phyloP scores from a whole-genome alignment of 2,888 invertebrate genomes.

The Patella depressa region DNA sequence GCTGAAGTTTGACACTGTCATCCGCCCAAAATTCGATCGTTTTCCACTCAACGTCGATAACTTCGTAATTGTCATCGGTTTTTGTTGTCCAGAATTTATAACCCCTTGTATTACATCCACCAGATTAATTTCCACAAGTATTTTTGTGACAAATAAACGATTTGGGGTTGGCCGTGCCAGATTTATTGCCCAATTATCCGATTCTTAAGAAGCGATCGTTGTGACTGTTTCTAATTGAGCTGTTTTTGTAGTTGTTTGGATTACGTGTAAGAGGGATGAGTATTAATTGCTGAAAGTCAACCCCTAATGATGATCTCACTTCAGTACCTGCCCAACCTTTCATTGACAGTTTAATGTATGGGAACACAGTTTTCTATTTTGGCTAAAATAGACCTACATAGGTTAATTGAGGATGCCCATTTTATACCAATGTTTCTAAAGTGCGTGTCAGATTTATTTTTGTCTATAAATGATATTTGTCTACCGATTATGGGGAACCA shows the following conservation, averaged over 20 bases:
- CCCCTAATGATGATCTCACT: background rate
- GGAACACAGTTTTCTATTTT: background rate
- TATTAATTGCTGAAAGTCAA: background rate
- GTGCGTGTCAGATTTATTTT: too few species aligned
- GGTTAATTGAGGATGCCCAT: too few species aligned
- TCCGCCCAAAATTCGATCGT: background rate
- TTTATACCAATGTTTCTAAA: too few species aligned
- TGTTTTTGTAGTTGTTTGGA: background rate
- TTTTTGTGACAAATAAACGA: background rate
- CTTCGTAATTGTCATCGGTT: too few species aligned
- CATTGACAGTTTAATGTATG: conserved; percentile 4
- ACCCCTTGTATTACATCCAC: background rate
- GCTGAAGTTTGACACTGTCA: conserved; percentile 11
- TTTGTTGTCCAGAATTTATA: background rate
- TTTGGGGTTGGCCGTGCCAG: background rate
- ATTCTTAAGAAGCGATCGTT: too few species aligned
- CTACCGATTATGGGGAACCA: too few species aligned
- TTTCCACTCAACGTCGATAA: too few species aligned
- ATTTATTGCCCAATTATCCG: conserved; percentile 2
- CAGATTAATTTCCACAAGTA: background rate
- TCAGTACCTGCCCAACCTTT: background rate
- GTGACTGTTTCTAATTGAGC: background rate
- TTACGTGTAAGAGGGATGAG: background rate
- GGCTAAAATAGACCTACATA: too few species aligned
- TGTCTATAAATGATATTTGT: too few species aligned